Conservation (phyloP, 2,113 vertebrate genomes). For the Pluvianellus socialis region DNA sequence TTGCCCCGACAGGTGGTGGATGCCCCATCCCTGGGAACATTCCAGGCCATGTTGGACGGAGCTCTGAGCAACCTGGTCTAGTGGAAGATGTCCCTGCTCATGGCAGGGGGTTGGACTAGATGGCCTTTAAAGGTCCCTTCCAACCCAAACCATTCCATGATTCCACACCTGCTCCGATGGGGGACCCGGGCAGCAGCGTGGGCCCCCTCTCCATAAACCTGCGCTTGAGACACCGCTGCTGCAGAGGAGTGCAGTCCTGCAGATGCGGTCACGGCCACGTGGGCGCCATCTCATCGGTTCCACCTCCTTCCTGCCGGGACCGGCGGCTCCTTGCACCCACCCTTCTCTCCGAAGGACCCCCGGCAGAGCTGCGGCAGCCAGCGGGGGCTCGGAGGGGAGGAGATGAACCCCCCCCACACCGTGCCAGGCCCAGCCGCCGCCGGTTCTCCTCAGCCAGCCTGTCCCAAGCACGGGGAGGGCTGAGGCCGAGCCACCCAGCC, state of each 20-base stretch:
- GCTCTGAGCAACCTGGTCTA: background rate
- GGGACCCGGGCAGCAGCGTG: fast-evolving
- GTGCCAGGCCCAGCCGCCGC: background rate
- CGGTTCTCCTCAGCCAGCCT: fast-evolving
- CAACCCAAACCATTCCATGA: background rate
- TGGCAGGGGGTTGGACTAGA: background rate
- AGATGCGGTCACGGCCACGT: background rate
- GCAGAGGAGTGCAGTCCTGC: background rate
- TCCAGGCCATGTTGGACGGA: background rate
- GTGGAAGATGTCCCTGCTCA: background rate
- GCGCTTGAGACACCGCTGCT: fast-evolving
- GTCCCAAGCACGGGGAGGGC: too few species aligned
- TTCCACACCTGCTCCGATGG: fast-evolving
- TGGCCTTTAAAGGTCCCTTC: background rate
- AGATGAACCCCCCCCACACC: background rate
- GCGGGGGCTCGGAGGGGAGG: background rate
- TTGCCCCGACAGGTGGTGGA: background rate
- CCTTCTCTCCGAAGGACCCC: too few species aligned
- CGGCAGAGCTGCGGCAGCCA: too few species aligned
- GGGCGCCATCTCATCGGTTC: fast-evolving
- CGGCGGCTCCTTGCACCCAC: too few species aligned
- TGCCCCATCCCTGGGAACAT: background rate
- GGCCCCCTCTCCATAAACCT: background rate
- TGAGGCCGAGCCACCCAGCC: background rate
- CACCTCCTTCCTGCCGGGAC: background rate